These are phyloP conservation scores for human DNA, from an alignment of 2,113 vertebrate species.

Conservation along the genomic window DNA sequence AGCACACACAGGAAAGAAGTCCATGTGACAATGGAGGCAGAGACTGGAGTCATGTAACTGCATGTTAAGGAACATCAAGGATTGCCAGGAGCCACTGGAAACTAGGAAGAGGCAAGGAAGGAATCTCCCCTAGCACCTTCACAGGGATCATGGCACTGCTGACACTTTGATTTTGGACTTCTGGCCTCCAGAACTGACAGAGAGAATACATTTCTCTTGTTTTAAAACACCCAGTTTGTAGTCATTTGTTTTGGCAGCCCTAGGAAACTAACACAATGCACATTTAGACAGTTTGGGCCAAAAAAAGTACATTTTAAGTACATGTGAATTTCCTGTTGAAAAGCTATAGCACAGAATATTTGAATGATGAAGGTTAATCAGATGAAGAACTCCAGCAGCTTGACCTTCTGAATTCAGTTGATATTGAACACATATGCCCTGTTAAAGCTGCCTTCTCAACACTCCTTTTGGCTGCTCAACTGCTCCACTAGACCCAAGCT, in stretches of 20 bases:
- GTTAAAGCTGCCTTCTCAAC: neutral
- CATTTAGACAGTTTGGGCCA: neutral
- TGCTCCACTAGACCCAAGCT: neutral
- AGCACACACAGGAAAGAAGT: neutral
- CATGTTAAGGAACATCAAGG: neutral
- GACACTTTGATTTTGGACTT: conserved; percentile 10
- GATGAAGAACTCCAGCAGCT: neutral
- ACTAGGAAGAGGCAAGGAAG: neutral
- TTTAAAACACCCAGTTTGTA: neutral
- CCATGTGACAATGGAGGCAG: neutral
- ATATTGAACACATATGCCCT: neutral
- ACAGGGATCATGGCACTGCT: neutral
- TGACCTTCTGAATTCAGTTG: neutral
- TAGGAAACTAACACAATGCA: neutral
- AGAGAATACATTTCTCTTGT: neutral
- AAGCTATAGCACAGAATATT: neutral
- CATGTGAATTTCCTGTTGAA: neutral
- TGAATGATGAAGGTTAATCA: neutral
- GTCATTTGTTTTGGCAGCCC: neutral
- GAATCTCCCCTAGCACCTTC: neutral
- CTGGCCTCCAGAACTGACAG: neutral
- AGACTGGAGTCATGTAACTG: neutral
- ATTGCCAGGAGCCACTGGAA: neutral
- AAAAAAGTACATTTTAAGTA: neutral
- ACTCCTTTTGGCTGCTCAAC: neutral